These are phyloP conservation scores for Leptopilina drosophilae DNA, from an alignment of 2,888 invertebrate species.

Conservation along the genomic window DNA sequence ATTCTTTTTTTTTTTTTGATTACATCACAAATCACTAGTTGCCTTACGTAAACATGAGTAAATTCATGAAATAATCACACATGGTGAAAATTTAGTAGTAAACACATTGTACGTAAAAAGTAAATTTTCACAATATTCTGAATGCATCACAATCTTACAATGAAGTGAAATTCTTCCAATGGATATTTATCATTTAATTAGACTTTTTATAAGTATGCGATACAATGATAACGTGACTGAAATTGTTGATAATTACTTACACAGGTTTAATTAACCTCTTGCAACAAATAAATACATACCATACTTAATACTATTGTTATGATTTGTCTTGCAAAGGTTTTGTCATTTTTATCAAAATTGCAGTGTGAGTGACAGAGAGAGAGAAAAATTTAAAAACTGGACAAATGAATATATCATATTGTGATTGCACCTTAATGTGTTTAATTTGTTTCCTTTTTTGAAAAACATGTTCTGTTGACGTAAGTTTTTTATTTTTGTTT, in stretches of 20 bases:
- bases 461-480: not conserved
- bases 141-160: not conserved
- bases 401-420: too few species aligned
- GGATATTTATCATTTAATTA: not conserved
- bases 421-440: too few species aligned
- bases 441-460: not conserved
- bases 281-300: too few species aligned
- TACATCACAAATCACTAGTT: slow-evolving; percentile 25
- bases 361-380: too few species aligned
- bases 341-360: too few species aligned
- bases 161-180: not conserved
- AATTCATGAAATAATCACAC: slow-evolving; percentile 2
- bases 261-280: too few species aligned
- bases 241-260: not conserved
- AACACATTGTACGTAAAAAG: not conserved
- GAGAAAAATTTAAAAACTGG: too few species aligned
- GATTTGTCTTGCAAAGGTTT: too few species aligned
- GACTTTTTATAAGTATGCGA: not conserved
- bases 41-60: slow-evolving; percentile 20
- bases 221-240: not conserved
- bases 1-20: not conserved
- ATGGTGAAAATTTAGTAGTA: not conserved
- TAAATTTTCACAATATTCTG: not conserved
- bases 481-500: not conserved
- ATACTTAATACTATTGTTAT: too few species aligned